Conservation (phyloP, 2,797 vertebrate species). For the Sebastes oblongus region DNA sequence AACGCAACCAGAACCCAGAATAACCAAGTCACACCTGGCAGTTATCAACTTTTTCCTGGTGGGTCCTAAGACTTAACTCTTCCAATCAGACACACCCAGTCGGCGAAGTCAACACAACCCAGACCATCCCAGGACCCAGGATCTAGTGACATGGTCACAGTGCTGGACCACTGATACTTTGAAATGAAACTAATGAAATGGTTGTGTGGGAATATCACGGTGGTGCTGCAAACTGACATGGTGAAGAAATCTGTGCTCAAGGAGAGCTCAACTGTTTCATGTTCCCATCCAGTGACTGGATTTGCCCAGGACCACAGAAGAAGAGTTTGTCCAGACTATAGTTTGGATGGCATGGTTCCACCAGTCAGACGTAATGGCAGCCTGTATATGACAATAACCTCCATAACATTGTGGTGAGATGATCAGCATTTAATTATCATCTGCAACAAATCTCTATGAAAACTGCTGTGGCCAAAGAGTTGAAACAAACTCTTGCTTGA, state of each 20-base stretch:
- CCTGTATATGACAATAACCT: neutral
- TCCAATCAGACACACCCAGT: neutral
- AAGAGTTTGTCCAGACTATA: conserved; percentile 3
- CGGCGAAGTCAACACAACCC: neutral
- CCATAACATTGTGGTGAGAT: conserved; percentile 1
- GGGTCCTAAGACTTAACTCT: conserved; percentile 10
- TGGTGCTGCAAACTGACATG: conserved; percentile 10
- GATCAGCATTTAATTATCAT: conserved; percentile 13
- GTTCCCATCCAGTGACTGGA: conserved; percentile 4
- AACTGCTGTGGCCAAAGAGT: conserved; percentile 27
- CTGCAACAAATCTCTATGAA: conserved; percentile 9
- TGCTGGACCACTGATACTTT: conserved; percentile 16
- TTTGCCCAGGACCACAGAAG: neutral
- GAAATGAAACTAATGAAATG: neutral
- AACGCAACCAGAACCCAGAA: conserved; percentile 12
- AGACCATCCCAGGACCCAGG: neutral
- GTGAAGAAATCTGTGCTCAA: conserved; percentile 21
- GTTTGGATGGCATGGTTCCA: neutral
- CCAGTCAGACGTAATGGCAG: neutral
- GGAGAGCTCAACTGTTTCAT: conserved; percentile 20
- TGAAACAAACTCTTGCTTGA: conserved; percentile 17
- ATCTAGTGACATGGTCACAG: neutral
- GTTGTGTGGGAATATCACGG: neutral
- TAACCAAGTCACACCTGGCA: neutral
- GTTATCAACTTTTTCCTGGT: neutral